Percentiles rank a stretch among this genome's conserved stretches.
These are phyloP conservation scores for Azemiops feae DNA, from an alignment of 2,113 vertebrate genomes.

Conservation along the genomic window DNA sequence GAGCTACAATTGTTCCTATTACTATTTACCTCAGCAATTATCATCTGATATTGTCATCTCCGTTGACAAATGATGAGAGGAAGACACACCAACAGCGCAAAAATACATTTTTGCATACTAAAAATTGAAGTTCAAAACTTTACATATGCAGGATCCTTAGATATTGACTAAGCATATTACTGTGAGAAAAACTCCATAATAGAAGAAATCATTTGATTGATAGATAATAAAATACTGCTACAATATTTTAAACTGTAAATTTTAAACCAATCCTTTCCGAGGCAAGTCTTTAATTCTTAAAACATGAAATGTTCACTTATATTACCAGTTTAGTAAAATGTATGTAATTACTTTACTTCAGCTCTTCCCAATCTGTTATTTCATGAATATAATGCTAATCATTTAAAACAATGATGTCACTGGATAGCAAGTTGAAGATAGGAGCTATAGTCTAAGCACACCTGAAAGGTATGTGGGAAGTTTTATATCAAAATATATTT, in stretches of 20 bases:
- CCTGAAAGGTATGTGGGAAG: background rate
- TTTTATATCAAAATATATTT: background rate
- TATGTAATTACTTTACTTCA: background rate
- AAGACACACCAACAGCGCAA: constrained; percentile 3
- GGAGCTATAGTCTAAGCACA: background rate
- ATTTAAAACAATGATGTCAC: background rate
- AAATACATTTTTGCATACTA: constrained; percentile 49
- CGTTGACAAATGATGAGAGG: constrained; percentile 18
- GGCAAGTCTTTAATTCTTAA: background rate
- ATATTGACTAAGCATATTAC: constrained; percentile 59
- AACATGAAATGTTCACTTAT: background rate
- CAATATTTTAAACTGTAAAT: constrained; percentile 52
- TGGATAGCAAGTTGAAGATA: background rate
- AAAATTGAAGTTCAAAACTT: constrained; percentile 51
- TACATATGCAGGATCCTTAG: constrained; percentile 50
- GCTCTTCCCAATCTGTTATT: background rate
- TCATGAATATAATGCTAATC: background rate
- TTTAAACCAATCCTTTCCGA: constrained; percentile 22
- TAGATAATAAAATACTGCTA: constrained; percentile 48
- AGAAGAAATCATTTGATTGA: constrained; percentile 56
- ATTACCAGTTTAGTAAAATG: background rate
- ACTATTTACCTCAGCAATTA: constrained; percentile 6
- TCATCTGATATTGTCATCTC: background rate
- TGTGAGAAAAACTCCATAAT: constrained; percentile 53
- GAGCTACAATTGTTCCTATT: constrained; percentile 33